Evolutionary conservation across 2,888 invertebrate genomes (phyloP).

Genomic region (Meteorus colon): DNA sequence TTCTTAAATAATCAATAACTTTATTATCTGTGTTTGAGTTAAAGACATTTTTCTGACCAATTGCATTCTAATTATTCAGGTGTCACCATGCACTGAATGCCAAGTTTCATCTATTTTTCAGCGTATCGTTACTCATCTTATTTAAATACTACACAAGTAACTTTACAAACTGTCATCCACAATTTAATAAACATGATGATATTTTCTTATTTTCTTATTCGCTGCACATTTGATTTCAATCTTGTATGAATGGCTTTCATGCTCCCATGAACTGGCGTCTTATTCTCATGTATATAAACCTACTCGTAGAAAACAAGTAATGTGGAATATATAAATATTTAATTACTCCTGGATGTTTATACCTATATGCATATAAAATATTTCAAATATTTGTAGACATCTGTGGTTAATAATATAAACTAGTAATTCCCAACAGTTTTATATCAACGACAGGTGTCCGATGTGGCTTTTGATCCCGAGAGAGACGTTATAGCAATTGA

Average conservation of each 20-base stretch:
- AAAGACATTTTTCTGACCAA: too few relatives aligned
- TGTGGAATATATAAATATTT: slow-evolving; percentile 24
- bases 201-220: slow-evolving; percentile 14
- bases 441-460: slow-evolving; percentile 35
- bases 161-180: slow-evolving; percentile 23
- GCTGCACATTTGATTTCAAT: slow-evolving; percentile 26
- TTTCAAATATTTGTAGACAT: background rate
- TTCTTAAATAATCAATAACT: too few relatives aligned
- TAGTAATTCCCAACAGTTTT: slow-evolving; percentile 26
- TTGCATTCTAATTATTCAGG: too few relatives aligned
- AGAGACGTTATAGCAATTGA: slow-evolving; percentile 31
- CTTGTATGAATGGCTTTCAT: slow-evolving; percentile 30
- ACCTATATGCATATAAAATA: background rate
- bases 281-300: slow-evolving; percentile 23
- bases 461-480: slow-evolving; percentile 6
- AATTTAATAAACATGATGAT: background rate
- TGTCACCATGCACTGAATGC: too few relatives aligned
- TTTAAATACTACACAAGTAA: background rate
- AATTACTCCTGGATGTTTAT: slow-evolving; percentile 17
- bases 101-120: too few relatives aligned
- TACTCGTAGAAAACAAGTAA: slow-evolving; percentile 24
- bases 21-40: too few relatives aligned
- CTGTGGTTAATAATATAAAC: background rate
- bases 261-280: slow-evolving; percentile 31
- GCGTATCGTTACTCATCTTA: background rate